Base-by-base conservation (phyloP, 37 sponge, comb jelly and placozoan species). In the Beroe ovata region DNA sequence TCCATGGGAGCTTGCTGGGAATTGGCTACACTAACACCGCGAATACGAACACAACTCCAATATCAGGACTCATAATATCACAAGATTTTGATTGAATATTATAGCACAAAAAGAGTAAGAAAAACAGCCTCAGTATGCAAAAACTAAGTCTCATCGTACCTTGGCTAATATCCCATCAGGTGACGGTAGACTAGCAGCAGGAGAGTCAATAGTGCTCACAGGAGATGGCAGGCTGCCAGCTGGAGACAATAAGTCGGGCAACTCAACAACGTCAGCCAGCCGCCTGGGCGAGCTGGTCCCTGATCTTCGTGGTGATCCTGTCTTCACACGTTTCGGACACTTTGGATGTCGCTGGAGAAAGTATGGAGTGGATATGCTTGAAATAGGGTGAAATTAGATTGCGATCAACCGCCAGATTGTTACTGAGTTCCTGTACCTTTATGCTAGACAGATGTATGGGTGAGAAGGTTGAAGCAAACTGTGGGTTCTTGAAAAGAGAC, bases 1-100 rank as follows among this genome's bases (percentile, higher is more conserved):
- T 77, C 84, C 84, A 77, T 77, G 8, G 84, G 84, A 66, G 34
- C 33, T 14, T 66, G 16, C 69, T 66, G 69, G 30, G 69, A 66
- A 62, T 62, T n/a, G n/a, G n/a, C n/a, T n/a, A n/a, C n/a, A n/a
- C n/a, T n/a, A n/a, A n/a, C n/a, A n/a, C n/a, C n/a, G n/a, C n/a
- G n/a, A n/a, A n/a, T n/a, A n/a, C n/a, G n/a, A n/a, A n/a, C n/a
- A n/a, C n/a, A n/a, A n/a, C n/a, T n/a, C n/a, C n/a, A n/a, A n/a
- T n/a, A n/a, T n/a, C n/a, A n/a, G n/a, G n/a, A n/a, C n/a, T n/a
- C n/a, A n/a, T n/a, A n/a, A n/a, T n/a, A n/a, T n/a, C n/a, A n/a
- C n/a, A n/a, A n/a, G n/a, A n/a, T n/a, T n/a, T n/a, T n/a, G n/a
- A n/a, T n/a, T n/a, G n/a, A n/a, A n/a, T n/a, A n/a, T n/a, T n/a